Evolutionary conservation across 2,888 invertebrate species (phyloP).

Genomic region (Drosophila conformis): DNA sequence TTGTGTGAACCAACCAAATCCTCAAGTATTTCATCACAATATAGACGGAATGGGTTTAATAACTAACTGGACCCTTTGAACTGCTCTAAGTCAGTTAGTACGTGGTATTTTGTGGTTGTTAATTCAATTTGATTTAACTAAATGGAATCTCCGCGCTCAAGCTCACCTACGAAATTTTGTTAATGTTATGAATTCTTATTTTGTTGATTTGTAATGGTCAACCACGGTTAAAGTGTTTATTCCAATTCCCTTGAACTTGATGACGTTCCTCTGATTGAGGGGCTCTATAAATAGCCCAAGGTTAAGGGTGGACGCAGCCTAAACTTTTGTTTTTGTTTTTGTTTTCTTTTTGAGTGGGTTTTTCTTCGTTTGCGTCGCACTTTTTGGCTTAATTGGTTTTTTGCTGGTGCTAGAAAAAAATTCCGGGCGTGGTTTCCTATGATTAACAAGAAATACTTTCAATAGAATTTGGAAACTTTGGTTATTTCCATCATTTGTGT

Average conservation of each 20-base stretch:
- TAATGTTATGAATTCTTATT: conserved; percentile 30
- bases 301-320: conserved; percentile 44
- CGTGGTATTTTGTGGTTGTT: not conserved
- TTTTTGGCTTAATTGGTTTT: conserved; percentile 31
- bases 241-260: conserved; percentile 77
- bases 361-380: conserved; percentile 30
- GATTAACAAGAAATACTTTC: conserved; percentile 47
- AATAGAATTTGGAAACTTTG: conserved; percentile 36
- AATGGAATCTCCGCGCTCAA: conserved; percentile 24
- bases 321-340: conserved; percentile 23
- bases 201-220: conserved; percentile 50
- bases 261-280: conserved; percentile 39
- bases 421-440: conserved; percentile 13
- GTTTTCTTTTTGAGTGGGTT: conserved; percentile 9
- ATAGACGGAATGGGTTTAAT: not conserved
- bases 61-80: not conserved
- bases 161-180: conserved; percentile 2
- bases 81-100: not conserved
- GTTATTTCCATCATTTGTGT: conserved; percentile 17
- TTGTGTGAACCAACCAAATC: not conserved
- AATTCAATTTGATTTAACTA: conserved; percentile 14
- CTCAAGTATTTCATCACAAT: not conserved
- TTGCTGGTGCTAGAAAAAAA: not conserved
- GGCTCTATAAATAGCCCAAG: conserved; percentile 60
- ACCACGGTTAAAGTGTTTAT: conserved; percentile 42